phyloP scores from a whole-genome alignment of 1,140 invertebrate species.

The Phenacoccus solenopsis region DNA sequence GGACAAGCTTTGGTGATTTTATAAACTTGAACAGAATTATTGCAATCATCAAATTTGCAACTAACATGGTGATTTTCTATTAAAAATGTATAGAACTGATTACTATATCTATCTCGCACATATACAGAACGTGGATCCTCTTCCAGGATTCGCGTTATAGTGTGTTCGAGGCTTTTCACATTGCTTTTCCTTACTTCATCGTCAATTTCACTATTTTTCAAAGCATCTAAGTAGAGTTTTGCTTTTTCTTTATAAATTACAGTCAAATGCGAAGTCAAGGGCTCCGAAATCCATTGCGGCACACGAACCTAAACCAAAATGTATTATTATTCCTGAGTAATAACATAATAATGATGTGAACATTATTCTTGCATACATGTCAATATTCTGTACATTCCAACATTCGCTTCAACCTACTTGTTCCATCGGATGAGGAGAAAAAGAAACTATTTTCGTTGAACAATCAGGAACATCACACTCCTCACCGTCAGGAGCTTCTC shows the following conservation, averaged over 20 bases:
- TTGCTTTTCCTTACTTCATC: neutral
- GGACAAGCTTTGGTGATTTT: constrained; percentile 32
- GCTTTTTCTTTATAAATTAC: constrained; percentile 54
- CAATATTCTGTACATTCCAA: no score
- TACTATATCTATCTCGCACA: constrained; percentile 54
- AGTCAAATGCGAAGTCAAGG: constrained; percentile 37
- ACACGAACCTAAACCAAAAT: constrained; percentile 36
- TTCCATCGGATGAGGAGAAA: constrained; percentile 27
- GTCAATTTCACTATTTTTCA: constrained; percentile 28
- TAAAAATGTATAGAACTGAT: constrained; percentile 65
- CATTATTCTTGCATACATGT: no score
- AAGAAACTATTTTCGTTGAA: constrained; percentile 27
- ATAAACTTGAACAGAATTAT: constrained; percentile 49
- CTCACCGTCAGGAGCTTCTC: constrained; percentile 50
- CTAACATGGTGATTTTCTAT: constrained; percentile 65
- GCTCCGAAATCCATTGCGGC: constrained; percentile 43
- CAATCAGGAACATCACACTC: constrained; percentile 38
- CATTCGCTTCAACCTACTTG: constrained; percentile 22
- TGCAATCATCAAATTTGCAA: constrained; percentile 58
- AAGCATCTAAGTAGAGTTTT: constrained; percentile 40
- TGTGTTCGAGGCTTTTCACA: constrained; percentile 31
- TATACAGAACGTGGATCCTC: constrained; percentile 84
- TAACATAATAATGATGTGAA: no score
- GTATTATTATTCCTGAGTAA: no score
- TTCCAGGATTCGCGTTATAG: constrained; percentile 56